Base-by-base conservation (phyloP, 1,140 invertebrate genomes). In the Sweltsa coloradensis region DNA sequence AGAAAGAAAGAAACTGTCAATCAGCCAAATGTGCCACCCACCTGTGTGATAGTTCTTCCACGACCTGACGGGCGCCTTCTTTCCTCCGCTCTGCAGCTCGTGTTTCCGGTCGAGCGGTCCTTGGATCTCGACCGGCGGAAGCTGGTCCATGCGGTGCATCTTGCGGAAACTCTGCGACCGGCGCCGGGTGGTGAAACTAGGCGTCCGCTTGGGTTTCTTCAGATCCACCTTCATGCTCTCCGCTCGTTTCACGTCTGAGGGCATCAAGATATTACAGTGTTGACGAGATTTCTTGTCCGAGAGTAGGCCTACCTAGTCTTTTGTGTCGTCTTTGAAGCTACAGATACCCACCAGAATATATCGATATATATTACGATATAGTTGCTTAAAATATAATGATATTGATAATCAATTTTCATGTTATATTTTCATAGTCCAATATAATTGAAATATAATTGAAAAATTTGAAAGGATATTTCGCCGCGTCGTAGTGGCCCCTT, bases 41-140 rank as follows among this genome's bases (percentile, higher is more conserved):
- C 71, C 70, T 3, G 89, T 90, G 62, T 97, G 95, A 65, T 88
- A 93, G 40, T 78, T 80, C 58, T 95, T 95, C 95, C 95, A 98
- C 0, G 90, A 93, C 4, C 95, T 70, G 9, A 96, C 88, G 0
- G 92, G 85, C 0, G 94, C 92, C 53, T 89, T 83, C 66, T 95
- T 96, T 3, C 92, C 92, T 14, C 91, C 92, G 49, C 80, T 82
- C 52, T 94, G 89, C 3, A 94, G 67, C 55, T 96, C 89, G 59
- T 98, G 94, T 65, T 99, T 98, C 22, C 95, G 74, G 51, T 98
- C 95, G 25, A 99, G 65, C 51, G 83, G 74, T 0, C 90, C 91
- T 69, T 95, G 85, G 41, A 93, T 88, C 62, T 94, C 91, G 0
- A 90, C 87, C 0, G 90, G 88, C 2, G 90, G 90, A 36, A 94